Evolutionary conservation across 2,113 vertebrate genomes (phyloP), one percentile per base, ranked within the genome.

Genomic region (Mesembrinibis cayennensis): DNA sequence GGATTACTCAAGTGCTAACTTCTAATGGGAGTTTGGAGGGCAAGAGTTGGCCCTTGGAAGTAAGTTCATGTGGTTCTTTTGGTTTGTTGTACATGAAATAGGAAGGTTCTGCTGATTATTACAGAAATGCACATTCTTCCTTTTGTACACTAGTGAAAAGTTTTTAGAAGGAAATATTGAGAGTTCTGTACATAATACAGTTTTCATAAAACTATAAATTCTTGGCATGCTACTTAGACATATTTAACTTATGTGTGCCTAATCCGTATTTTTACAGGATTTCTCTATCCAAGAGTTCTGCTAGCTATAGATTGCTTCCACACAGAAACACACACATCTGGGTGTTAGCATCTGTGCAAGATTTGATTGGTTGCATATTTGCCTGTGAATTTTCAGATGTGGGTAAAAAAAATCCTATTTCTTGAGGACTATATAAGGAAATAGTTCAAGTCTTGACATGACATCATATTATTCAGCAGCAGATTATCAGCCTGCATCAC

Each of bases 241-340:
- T 69, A 77, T 95, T 95, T 93, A 79, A 95, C 19, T 92, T 95
- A 93, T 63, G n/a, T 74, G 70, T 77, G 87, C 58, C 38, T 94
- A 96, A 94, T 95, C 70, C 91, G 81, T 79, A 86, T 91, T 97
- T 97, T 96, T 94, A 95, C 49, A 66, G 58, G 82, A 94, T 77
- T 94, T 91, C 62, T 86, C 84, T 90, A 4, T 95, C 93, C 93
- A 93, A 81, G 84, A 83, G 30, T 85, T 96, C 91, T 95, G 84
- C 62, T 96, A 44, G 70, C 59, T 92, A 44, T 73, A 90, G 74
- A 95, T 85, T 86, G 66, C 91, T 93, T 97, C 53, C 82, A 55
- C 67, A 56, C 74, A 92, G 59, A 94, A 96, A 93, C 53, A 76
- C n/a, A 81, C 56, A 58, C 87, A 93, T 93, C 87, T 96, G 97